A percentile compares a stretch with the other conserved stretches of the same genome.
Evolutionary conservation across 2,888 invertebrate species (phyloP).

Genomic region (Agelastica alni): DNA sequence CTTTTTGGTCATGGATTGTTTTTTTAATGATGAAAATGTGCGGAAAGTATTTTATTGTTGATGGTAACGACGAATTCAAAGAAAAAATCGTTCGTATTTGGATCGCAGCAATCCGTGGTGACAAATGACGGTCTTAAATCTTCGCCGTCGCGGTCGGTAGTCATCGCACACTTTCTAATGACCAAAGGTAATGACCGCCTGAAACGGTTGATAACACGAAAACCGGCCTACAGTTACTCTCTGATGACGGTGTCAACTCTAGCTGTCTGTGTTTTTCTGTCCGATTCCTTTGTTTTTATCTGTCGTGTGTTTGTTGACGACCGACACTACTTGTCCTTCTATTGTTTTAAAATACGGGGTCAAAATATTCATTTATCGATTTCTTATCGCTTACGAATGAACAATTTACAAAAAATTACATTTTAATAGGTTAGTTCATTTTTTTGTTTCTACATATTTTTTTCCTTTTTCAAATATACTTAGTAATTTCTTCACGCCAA

Average conservation of each 20-base stretch:
- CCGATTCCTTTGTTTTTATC: too few species aligned
- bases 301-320: background rate
- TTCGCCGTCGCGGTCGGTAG: conserved; percentile 39
- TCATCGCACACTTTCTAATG: conserved; percentile 46
- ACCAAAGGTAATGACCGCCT: conserved; percentile 46
- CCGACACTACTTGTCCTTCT: background rate
- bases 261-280: conserved; percentile 3
- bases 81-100: too few species aligned
- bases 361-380: background rate
- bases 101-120: conserved; percentile 14
- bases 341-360: background rate
- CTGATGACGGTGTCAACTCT: conserved; percentile 2
- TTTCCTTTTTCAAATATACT: too few species aligned
- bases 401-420: too few species aligned
- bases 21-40: too few species aligned
- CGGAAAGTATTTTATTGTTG: too few species aligned
- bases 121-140: conserved; percentile 40
- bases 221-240: conserved; percentile 20
- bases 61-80: too few species aligned
- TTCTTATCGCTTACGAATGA: background rate
- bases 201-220: too few species aligned
- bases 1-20: too few species aligned
- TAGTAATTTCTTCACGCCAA: too few species aligned
- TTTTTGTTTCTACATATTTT: too few species aligned
- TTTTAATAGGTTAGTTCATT: too few species aligned